A percentile compares a stretch with the other conserved stretches of the same genome.
Evolutionary conservation across 1,140 invertebrate genomes (phyloP).

Genomic region (Drosophila persimilis): DNA sequence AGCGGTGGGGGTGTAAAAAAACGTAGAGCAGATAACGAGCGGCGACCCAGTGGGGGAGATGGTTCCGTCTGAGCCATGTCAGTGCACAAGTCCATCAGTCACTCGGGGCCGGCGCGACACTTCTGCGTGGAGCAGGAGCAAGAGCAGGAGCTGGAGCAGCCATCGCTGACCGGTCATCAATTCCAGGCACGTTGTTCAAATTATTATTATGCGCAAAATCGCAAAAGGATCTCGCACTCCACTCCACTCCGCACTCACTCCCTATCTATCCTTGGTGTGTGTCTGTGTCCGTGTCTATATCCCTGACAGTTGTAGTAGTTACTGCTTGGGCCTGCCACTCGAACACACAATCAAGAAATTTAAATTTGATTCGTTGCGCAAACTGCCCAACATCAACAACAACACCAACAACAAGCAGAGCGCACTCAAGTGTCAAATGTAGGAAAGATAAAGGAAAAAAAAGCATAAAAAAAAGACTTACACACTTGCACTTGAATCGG

Average conservation of each 20-base stretch:
- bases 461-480: constrained; percentile 28
- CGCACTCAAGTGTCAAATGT: constrained; percentile 79
- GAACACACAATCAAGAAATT: constrained; percentile 81
- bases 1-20: constrained; percentile 24
- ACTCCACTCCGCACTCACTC: neutral
- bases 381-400: constrained; percentile 62
- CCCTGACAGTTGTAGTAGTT: constrained; percentile 21
- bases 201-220: constrained; percentile 82
- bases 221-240: constrained; percentile 71
- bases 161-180: constrained; percentile 68
- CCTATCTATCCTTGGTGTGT: neutral
- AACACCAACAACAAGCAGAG: constrained; percentile 38
- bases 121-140: constrained; percentile 40
- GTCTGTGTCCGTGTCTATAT: too few species aligned
- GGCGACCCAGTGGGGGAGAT: constrained; percentile 5
- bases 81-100: constrained; percentile 68
- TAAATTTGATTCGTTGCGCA: constrained; percentile 80
- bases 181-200: constrained; percentile 77
- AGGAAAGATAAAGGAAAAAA: constrained; percentile 41
- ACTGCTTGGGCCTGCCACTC: constrained; percentile 70
- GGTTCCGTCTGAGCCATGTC: constrained; percentile 47
- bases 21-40: constrained; percentile 51
- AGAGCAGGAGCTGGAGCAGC: constrained; percentile 25
- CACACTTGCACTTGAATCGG: constrained; percentile 59
- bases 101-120: constrained; percentile 63